A percentile compares a stretch with the other conserved stretches of the same genome.
Conservation (phyloP, 1,140 invertebrate species). For the Anastatus disparis region DNA sequence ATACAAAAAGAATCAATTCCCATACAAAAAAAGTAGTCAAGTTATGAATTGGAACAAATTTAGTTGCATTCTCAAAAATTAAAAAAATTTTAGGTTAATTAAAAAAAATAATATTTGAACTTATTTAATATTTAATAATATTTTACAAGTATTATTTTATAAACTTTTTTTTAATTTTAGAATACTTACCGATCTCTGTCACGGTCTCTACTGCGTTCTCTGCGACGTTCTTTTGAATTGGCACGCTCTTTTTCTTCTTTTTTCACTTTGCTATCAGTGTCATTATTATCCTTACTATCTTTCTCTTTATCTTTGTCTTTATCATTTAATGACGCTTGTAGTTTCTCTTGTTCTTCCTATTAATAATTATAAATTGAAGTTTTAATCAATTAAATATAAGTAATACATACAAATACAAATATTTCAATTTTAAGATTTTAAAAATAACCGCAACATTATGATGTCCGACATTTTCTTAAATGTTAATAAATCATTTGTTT, state of each 20-base stretch:
- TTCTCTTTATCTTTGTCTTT: constrained; percentile 66
- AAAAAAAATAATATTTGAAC: neutral
- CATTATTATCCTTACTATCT: constrained; percentile 61
- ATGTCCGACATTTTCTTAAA: constrained; percentile 35
- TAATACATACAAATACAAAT: no score
- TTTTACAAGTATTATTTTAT: no score
- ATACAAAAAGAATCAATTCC: no score
- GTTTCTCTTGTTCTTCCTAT: constrained; percentile 79
- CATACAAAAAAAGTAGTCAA: no score
- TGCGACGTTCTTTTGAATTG: constrained; percentile 59
- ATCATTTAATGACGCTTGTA: constrained; percentile 71
- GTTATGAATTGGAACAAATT: no score
- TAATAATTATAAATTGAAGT: neutral
- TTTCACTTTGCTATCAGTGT: constrained; percentile 62
- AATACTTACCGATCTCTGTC: constrained; percentile 63
- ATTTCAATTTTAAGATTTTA: no score
- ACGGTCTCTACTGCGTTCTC: constrained; percentile 64
- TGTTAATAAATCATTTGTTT: constrained; percentile 41
- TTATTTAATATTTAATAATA: neutral
- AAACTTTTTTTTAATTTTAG: no score
- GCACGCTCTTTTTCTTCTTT: constrained; percentile 63
- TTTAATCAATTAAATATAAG: no score
- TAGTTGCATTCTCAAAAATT: neutral
- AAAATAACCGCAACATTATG: neutral
- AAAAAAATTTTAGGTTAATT: neutral